These are phyloP conservation scores for Orientallactaga bullata DNA, from an alignment of 2,113 vertebrate genomes.

Conservation along the genomic window DNA sequence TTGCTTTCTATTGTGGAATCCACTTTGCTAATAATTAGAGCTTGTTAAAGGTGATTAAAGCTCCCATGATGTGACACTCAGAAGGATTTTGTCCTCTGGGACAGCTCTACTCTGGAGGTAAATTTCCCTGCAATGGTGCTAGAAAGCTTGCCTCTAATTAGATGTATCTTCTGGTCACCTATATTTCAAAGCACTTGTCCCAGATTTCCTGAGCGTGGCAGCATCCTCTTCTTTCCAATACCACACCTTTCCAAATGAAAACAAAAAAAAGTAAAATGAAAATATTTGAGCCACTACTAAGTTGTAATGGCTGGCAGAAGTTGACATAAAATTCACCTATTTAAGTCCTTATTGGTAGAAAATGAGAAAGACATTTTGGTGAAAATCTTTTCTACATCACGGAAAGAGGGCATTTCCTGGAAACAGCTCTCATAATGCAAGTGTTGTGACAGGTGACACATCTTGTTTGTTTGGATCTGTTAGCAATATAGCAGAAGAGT, in stretches of 20 bases:
- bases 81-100: neutral
- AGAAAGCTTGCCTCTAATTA: neutral
- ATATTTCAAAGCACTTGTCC: slow-evolving; percentile 50
- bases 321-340: neutral
- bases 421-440: neutral
- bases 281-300: neutral
- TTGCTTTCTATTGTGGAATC: slow-evolving; percentile 7
- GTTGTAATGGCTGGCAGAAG: neutral
- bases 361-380: neutral
- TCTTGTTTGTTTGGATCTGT: neutral
- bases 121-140: neutral
- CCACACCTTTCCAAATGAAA: neutral
- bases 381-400: slow-evolving; percentile 18
- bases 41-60: neutral
- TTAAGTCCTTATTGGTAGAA: slow-evolving; percentile 13
- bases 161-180: neutral
- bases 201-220: slow-evolving; percentile 42
- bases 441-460: neutral
- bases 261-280: neutral
- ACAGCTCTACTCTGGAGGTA: neutral
- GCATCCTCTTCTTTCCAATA: neutral
- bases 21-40: neutral
- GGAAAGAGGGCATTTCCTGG: slow-evolving; percentile 42
- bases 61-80: neutral
- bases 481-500: neutral